These are phyloP conservation scores for Peromyscus eremicus DNA, from an alignment of 2,797 vertebrate species.

Conservation along the genomic window DNA sequence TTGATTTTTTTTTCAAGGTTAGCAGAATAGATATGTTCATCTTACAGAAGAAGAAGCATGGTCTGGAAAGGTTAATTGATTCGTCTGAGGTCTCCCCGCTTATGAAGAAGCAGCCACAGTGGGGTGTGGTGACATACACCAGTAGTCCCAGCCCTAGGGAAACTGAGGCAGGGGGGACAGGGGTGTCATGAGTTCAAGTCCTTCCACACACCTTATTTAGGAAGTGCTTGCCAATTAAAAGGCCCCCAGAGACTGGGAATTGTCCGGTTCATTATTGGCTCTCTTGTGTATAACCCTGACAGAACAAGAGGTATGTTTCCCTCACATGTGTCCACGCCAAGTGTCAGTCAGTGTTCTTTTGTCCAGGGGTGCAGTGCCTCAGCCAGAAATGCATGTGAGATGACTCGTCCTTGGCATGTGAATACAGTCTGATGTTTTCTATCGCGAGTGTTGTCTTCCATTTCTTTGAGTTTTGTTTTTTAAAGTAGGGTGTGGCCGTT, in stretches of 20 bases:
- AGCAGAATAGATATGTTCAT: neutral
- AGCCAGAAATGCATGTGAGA: constrained; percentile 27
- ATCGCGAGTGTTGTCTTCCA: neutral
- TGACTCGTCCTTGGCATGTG: neutral
- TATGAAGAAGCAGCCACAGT: neutral
- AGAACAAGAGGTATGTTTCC: neutral
- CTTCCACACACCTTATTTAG: neutral
- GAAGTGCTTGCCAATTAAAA: constrained; percentile 19
- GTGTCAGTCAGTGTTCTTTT: constrained; percentile 51
- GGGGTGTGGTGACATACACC: no score
- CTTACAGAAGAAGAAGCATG: neutral
- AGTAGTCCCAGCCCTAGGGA: neutral
- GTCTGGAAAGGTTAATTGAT: constrained; percentile 38
- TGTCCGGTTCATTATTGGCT: neutral
- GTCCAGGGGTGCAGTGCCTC: neutral
- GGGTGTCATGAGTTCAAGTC: neutral
- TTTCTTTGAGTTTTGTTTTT: neutral
- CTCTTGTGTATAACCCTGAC: neutral
- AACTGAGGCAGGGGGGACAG: neutral
- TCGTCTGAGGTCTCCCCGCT: neutral
- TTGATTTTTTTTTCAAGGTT: neutral
- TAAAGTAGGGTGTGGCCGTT: neutral
- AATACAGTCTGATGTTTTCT: neutral
- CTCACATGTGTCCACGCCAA: neutral
- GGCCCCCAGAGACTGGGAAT: neutral